Base-by-base conservation (phyloP, 1,140 invertebrate species). In the Drosophila paulistorum region DNA sequence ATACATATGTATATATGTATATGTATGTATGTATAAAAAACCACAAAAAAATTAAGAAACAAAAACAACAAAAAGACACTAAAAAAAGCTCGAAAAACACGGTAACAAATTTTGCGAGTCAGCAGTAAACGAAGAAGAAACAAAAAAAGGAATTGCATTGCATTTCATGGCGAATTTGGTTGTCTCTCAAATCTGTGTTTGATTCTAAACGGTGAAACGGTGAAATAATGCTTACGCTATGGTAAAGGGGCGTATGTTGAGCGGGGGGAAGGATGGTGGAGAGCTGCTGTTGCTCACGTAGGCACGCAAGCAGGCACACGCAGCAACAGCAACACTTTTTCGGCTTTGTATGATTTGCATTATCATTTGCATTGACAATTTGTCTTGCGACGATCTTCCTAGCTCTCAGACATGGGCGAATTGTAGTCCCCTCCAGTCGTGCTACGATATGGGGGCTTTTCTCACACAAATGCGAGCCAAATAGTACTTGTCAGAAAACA, bases 101-200 rank as follows among this genome's bases (percentile, higher is more conserved):
- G 71, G 82, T 86, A 86, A 87, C 75, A 82, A 82, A 83, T 86
- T 83, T 87, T 74, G 83, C 83, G 65, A 86, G 45, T 86, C 82
- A 86, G 84, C 83, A 71, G 65, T 81, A 85, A 73, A 14, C 45
- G 39, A 63, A 75, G 51, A 82, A 39, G 68, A 79, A 86, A 82
- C 82, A 65, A 62, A 79, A 87, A 87, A 89, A 80, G 85, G 85
- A 87, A 87, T 89, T 87, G 83, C 83, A 86, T 87, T 86, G 83
- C 83, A 86, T 87, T 86, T 87, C 76, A 87, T 67, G 72, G 83
- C 84, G 59, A 76, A 83, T 87, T 84, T 87, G 59, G 63, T 83
- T 65, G 73, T 83, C 83, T 80, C 83, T 87, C 70, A 51, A 23
- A 51, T 20, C 45, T 20, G 9, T 51, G 45, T 23, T 69, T 65